Percentiles rank a stretch among this genome's conserved stretches.
Evolutionary conservation across 2,113 vertebrate genomes (phyloP).

Genomic region (Suncus etruscus): DNA sequence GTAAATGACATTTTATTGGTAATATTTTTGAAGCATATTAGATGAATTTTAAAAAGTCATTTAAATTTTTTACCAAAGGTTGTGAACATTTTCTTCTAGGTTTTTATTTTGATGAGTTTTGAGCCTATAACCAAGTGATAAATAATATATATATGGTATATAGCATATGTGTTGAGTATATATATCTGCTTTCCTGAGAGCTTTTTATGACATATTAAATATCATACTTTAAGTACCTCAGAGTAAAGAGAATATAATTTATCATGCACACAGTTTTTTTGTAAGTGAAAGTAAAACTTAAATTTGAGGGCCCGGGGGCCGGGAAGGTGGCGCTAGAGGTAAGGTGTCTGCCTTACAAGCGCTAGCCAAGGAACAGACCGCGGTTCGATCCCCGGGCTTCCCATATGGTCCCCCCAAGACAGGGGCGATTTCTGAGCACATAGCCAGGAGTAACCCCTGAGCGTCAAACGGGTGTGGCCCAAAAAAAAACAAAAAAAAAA

Average conservation of each 20-base stretch:
- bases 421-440: too few species aligned
- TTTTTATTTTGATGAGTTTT: conserved; percentile 36
- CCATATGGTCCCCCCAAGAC: too few species aligned
- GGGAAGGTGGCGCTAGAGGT: too few species aligned
- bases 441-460: too few species aligned
- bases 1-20: conserved; percentile 35
- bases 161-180: background rate
- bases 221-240: background rate
- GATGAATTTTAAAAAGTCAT: conserved; percentile 5
- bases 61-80: conserved; percentile 3
- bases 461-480: too few species aligned
- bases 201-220: background rate
- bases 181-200: background rate
- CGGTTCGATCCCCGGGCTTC: too few species aligned
- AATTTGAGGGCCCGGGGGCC: too few species aligned
- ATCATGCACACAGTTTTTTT: background rate
- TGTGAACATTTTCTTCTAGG: conserved; percentile 21
- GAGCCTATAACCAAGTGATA: conserved; percentile 26
- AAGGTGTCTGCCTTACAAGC: too few species aligned
- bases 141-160: background rate
- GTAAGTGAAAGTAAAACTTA: too few species aligned
- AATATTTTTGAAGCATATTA: conserved; percentile 52
- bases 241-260: background rate
- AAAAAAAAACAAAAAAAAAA: too few species aligned
- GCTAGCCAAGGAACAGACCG: too few species aligned